Conservation (phyloP, 2,797 vertebrate species). For the Notoglanidium macrostoma region DNA sequence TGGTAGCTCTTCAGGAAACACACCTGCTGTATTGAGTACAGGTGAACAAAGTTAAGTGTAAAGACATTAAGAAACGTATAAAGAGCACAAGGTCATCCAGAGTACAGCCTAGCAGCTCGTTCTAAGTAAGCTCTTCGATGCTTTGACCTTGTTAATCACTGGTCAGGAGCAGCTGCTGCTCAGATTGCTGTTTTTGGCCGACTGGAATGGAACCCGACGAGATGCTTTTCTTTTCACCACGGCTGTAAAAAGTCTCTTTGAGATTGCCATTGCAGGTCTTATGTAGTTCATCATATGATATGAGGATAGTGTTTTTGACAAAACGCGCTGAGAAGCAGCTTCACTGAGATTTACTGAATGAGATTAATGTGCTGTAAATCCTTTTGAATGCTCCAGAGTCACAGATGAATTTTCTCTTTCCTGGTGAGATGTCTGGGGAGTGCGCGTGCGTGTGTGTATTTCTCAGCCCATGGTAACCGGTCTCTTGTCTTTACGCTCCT, state of each 20-base stretch:
- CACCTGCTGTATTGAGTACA: background rate
- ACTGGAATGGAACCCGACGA: background rate
- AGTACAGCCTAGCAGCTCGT: background rate
- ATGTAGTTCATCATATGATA: background rate
- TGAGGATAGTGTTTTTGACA: background rate
- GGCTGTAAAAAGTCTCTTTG: background rate
- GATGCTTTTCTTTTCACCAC: background rate
- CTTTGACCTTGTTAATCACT: background rate
- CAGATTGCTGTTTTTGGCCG: background rate
- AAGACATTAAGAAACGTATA: too few species aligned
- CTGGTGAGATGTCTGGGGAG: conserved; percentile 4
- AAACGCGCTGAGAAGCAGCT: background rate
- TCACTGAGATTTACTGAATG: background rate
- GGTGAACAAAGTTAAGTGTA: background rate
- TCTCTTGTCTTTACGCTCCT: conserved; percentile 56
- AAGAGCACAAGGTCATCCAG: too few species aligned
- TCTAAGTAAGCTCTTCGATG: background rate
- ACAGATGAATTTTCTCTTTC: background rate
- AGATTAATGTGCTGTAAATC: background rate
- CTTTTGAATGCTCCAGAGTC: background rate
- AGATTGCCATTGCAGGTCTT: background rate
- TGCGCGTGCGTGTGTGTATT: conserved; percentile 30
- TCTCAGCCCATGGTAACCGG: conserved; percentile 47
- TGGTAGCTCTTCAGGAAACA: background rate
- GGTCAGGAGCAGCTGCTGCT: background rate